These are phyloP conservation scores for Megamerina dolium DNA, from an alignment of 2,888 invertebrate genomes.

Conservation along the genomic window DNA sequence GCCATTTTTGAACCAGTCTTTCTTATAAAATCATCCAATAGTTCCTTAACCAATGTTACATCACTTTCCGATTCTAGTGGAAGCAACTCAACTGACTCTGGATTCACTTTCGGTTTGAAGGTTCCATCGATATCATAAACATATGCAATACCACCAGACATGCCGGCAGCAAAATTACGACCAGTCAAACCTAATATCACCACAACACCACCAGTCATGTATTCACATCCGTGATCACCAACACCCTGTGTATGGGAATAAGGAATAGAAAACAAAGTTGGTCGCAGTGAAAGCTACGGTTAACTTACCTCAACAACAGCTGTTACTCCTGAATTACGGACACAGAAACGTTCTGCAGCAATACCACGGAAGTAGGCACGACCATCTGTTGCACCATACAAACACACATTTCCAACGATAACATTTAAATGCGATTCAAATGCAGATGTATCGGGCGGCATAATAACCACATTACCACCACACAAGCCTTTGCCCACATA, in stretches of 20 bases:
- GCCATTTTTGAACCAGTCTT: constrained; percentile 88
- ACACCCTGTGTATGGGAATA: constrained; percentile 59
- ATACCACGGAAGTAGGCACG: constrained; percentile 92
- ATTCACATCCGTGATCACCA: constrained; percentile 99
- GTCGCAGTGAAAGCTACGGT: not conserved
- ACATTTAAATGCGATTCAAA: constrained; percentile 93
- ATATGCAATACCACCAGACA: constrained; percentile 95
- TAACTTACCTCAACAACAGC: constrained; percentile 81
- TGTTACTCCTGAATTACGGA: constrained; percentile 92
- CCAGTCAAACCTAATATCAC: constrained; percentile 92
- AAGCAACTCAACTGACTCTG: constrained; percentile 90
- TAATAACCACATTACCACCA: constrained; percentile 89
- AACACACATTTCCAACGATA: constrained; percentile 95
- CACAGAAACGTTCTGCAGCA: constrained; percentile 97
- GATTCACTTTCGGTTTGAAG: constrained; percentile 83
- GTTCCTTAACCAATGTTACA: constrained; percentile 63
- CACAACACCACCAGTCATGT: constrained; percentile 95
- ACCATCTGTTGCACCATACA: constrained; percentile 96
- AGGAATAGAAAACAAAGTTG: not conserved
- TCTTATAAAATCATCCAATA: constrained; percentile 77
- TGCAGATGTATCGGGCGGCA: constrained; percentile 77
- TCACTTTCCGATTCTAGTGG: constrained; percentile 75
- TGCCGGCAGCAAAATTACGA: constrained; percentile 97
- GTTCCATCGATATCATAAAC: constrained; percentile 85
- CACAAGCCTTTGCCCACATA: constrained; percentile 95